A percentile compares a stretch with the other conserved stretches of the same genome.
These are phyloP conservation scores for Caenorhabditis drosophilae DNA, from an alignment of 2,888 invertebrate genomes.

Conservation along the genomic window DNA sequence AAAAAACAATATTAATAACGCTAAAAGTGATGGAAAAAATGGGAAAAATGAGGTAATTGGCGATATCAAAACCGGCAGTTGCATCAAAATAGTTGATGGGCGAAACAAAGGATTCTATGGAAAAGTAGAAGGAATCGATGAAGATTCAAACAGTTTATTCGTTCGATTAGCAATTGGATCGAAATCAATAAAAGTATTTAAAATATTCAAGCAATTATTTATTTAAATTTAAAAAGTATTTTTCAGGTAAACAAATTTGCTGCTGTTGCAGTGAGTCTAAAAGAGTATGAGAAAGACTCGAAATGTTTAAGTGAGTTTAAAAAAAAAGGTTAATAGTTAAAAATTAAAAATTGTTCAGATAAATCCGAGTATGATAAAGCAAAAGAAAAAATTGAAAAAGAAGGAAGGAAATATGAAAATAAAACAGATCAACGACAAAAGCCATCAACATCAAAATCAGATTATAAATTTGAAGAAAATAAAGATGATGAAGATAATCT, in stretches of 20 bases:
- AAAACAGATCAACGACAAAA: constrained; percentile 6
- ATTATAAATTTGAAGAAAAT: background rate
- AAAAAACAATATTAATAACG: constrained; percentile 69
- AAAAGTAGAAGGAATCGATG: constrained; percentile 79
- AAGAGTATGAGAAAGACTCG: constrained; percentile 76
- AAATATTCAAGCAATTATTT: no score
- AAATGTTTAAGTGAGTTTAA: constrained; percentile 52
- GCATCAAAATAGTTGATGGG: constrained; percentile 41
- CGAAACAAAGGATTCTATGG: constrained; percentile 44
- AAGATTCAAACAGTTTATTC: constrained; percentile 81
- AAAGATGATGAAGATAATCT: constrained; percentile 22
- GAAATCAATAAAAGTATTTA: constrained; percentile 45
- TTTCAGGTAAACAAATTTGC: constrained; percentile 71
- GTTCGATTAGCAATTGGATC: constrained; percentile 64
- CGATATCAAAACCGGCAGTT: constrained; percentile 35
- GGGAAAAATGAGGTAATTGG: constrained; percentile 20
- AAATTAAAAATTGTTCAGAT: constrained; percentile 33
- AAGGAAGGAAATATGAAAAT: constrained; percentile 9
- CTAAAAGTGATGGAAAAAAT: constrained; percentile 12
- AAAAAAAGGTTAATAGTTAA: background rate
- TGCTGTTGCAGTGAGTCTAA: constrained; percentile 80
- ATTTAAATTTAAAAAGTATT: no score
- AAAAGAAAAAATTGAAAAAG: constrained; percentile 35
- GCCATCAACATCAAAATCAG: background rate
- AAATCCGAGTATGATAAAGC: constrained; percentile 48